Percentiles rank a stretch among this genome's conserved stretches.
These are phyloP conservation scores for Atherinomorus stipes DNA, from an alignment of 2,113 vertebrate genomes.

Conservation along the genomic window DNA sequence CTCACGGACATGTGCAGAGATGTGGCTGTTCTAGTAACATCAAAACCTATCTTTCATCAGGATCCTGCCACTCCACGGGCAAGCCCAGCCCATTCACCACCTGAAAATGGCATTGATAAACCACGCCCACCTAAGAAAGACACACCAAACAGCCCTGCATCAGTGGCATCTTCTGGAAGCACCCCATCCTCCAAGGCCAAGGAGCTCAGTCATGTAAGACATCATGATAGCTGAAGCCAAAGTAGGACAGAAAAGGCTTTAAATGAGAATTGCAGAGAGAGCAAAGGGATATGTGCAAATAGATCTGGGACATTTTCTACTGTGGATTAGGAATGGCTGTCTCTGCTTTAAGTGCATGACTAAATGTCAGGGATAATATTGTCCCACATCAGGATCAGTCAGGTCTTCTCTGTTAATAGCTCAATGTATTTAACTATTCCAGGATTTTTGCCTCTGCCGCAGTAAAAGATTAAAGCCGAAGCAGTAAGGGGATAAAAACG, in stretches of 20 bases:
- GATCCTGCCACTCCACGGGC: slow-evolving; percentile 96
- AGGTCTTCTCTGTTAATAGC: slow-evolving; percentile 80
- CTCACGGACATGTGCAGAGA: not conserved
- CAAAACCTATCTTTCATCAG: slow-evolving; percentile 68
- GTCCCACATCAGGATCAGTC: slow-evolving; percentile 80
- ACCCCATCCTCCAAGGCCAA: slow-evolving; percentile 99
- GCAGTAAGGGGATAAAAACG: slow-evolving; percentile 78
- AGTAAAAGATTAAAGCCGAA: slow-evolving; percentile 81
- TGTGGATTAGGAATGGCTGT: slow-evolving; percentile 80
- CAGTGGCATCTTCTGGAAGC: slow-evolving; percentile 97
- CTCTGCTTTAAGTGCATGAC: slow-evolving; percentile 81
- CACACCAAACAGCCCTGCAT: slow-evolving; percentile 96
- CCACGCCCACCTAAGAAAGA: slow-evolving; percentile 96
- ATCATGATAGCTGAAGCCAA: slow-evolving; percentile 45
- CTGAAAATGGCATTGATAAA: slow-evolving; percentile 98
- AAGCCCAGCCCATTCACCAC: slow-evolving; percentile 95
- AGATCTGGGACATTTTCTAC: slow-evolving; percentile 68
- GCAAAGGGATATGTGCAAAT: slow-evolving; percentile 67
- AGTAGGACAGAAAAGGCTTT: slow-evolving; percentile 66
- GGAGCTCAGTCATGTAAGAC: slow-evolving; percentile 97
- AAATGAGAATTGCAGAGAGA: slow-evolving; percentile 62
- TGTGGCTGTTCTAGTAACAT: not conserved
- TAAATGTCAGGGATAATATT: slow-evolving; percentile 83
- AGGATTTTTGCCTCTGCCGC: slow-evolving; percentile 72
- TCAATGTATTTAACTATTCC: slow-evolving; percentile 82